Evolutionary conservation across 1,140 invertebrate genomes (phyloP), one percentile per base, ranked within the genome.

Genomic region (Drosophila virilis): DNA sequence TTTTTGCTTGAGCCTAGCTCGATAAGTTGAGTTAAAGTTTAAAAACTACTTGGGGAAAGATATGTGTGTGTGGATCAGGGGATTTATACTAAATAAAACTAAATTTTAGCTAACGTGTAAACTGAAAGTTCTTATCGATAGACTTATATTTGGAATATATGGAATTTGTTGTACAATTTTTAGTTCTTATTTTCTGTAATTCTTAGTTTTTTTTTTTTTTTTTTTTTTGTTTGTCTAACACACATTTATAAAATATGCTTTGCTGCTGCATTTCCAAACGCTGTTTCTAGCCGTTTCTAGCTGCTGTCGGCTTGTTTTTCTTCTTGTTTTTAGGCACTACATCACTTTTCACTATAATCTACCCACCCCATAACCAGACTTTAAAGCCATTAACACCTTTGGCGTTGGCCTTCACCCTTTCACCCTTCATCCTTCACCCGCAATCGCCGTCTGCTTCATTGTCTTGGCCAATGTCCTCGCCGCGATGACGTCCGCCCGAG

Each of bases 191-290:
- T 28, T 48, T 6, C 1, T 48, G 5, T 12, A 48, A 22, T 12
- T 37, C 22, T 2, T 38, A 4, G n/a, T n/a, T 12, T 1, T 35
- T 51, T 2, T n/a, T n/a, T 42, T n/a, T 42, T 4, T 4, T 32
- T n/a, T 13, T 45, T 43, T 3, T 46, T 28, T 46, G 35, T 32
- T 48, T 57, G 40, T 64, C 73, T 70, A 73, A 66, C 32, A 79
- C 74, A 81, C 78, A 86, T 86, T 86, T 86, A 86, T 86, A 88
- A 86, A 86, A 86, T 88, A 78, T 86, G 78, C n/a, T 35, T 57
- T 54, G 60, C 61, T 66, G 51, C 57, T 64, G 43, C 45, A 28
- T 58, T 17, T 57, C 43, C 57, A 37, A 9, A 10, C 4, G 15
- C 33, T 40, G 13, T 9, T n/a, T 64, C 17, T 35, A 32, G 9